Base-by-base conservation (phyloP, 2,113 vertebrate species). In the Maccullochella peelii region DNA sequence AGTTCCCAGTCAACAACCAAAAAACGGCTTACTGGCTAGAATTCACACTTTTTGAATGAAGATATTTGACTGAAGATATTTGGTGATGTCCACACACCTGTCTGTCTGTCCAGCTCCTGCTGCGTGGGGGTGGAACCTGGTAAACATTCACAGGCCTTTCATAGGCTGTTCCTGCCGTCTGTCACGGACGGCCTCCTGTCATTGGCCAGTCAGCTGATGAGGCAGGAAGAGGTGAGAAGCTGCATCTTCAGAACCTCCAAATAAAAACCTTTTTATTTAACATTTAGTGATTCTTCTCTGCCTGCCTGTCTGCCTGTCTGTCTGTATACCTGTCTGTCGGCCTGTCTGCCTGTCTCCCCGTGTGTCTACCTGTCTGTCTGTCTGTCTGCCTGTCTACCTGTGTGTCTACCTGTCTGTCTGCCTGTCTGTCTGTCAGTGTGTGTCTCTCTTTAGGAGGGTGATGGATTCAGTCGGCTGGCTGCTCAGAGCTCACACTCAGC, bases 401-500 rank as follows among this genome's bases (percentile, higher is more conserved):
- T 50, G 6, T 20, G 2, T 5, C 49, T 66, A 15, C 8, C 33
- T 36, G 21, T 3, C 3, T 38, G 44, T 44, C 16, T 8, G 57
- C 5, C 18, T 65, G 38, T 66, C 36, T 77, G 52, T 79, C 27
- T 63, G 16, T 80, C 76, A 90, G 97, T 86, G 86, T 89, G 62
- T 95, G 23, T 91, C 77, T 79, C 92, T 94, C 85, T 97, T 98
- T 88, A 94, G 87, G 89, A 96, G 85, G 90, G 94, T 97, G 91
- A 95, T 96, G 88, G 95, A 97, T 82, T 97, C 97, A 36, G 92
- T 97, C 52, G 93, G 95, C 92, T 96, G 97, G 95, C 89, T 99
- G 27, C 90, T 98, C 20, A 82, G 93, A 50, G 94, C 90, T 49
- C 96, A 98, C 79, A 20, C 92, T 79, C 95, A 95, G 50, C 95